phyloP scores from a whole-genome alignment of 2,888 invertebrate genomes.

The Ennomos erosarius region DNA sequence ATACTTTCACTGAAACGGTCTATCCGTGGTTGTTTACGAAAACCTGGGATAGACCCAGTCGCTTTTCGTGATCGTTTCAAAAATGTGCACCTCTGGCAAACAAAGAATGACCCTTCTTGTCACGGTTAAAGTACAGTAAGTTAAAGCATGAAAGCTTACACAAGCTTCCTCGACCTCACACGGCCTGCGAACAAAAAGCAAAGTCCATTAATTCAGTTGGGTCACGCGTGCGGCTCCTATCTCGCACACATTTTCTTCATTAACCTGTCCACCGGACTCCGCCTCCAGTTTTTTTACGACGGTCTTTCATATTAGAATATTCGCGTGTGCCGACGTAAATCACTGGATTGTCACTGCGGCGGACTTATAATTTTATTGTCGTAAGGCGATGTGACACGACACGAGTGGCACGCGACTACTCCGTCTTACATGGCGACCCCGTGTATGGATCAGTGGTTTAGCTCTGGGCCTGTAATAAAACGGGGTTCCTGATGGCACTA shows the following conservation, averaged over 20 bases:
- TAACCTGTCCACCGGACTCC: slow-evolving; percentile 66
- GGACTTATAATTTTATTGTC: slow-evolving; percentile 85
- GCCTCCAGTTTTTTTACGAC: slow-evolving; percentile 69
- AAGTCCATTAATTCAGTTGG: slow-evolving; percentile 41
- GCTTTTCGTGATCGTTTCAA: too few species aligned
- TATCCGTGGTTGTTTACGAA: too few species aligned
- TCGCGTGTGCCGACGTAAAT: slow-evolving; percentile 83
- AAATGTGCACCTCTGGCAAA: too few species aligned
- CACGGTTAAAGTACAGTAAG: too few species aligned
- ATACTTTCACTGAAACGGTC: too few species aligned
- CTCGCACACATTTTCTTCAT: slow-evolving; percentile 78
- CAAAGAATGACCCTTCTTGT: too few species aligned
- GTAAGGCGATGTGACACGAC: slow-evolving; percentile 76
- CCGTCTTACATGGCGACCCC: slow-evolving; percentile 56
- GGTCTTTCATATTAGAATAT: slow-evolving; percentile 75
- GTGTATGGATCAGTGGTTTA: slow-evolving; percentile 1
- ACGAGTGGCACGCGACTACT: slow-evolving; percentile 71
- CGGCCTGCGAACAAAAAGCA: slow-evolving; percentile 36
- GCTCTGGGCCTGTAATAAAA: background rate
- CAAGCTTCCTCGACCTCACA: slow-evolving; percentile 14
- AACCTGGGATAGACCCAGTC: too few species aligned
- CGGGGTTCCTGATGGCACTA: background rate
- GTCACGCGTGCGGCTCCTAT: slow-evolving; percentile 73
- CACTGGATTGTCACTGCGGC: slow-evolving; percentile 84
- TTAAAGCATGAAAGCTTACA: slow-evolving; percentile 6